Evolutionary conservation across 2,113 vertebrate genomes (phyloP).

Genomic region (Anser brachyrhynchus): DNA sequence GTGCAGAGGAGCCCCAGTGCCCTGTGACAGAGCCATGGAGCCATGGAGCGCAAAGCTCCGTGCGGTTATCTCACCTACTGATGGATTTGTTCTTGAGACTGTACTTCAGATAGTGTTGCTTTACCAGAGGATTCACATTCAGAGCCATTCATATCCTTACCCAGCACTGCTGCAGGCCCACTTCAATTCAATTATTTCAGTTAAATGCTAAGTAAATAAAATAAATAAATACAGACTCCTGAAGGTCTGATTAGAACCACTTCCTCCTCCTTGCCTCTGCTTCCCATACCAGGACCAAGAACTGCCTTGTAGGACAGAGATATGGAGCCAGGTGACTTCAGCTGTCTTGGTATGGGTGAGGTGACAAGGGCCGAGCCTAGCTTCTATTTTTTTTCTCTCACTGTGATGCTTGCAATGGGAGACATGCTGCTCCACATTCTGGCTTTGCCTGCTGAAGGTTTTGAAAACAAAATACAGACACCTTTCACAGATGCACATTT

Average conservation of each 20-base stretch:
- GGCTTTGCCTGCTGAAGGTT: neutral
- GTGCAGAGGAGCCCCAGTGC: neutral
- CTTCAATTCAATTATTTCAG: neutral
- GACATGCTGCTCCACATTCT: neutral
- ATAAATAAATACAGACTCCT: neutral
- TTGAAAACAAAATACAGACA: neutral
- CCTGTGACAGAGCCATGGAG: neutral
- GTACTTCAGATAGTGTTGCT: neutral
- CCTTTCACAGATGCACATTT: neutral
- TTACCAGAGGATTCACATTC: neutral
- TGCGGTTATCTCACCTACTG: accelerated
- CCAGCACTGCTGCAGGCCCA: neutral
- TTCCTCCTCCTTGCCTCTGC: accelerated
- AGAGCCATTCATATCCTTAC: neutral
- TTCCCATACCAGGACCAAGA: neutral
- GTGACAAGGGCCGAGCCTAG: neutral
- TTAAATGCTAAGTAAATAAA: neutral
- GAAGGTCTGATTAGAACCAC: neutral
- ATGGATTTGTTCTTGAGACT: neutral
- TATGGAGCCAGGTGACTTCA: neutral
- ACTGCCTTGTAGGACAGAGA: neutral
- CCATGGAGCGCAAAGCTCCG: accelerated
- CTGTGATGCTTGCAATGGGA: neutral
- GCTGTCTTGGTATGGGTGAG: neutral
- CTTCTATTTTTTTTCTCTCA: neutral